These are phyloP conservation scores for Myotis brandtii DNA, from an alignment of 2,113 vertebrate species.

Conservation along the genomic window DNA sequence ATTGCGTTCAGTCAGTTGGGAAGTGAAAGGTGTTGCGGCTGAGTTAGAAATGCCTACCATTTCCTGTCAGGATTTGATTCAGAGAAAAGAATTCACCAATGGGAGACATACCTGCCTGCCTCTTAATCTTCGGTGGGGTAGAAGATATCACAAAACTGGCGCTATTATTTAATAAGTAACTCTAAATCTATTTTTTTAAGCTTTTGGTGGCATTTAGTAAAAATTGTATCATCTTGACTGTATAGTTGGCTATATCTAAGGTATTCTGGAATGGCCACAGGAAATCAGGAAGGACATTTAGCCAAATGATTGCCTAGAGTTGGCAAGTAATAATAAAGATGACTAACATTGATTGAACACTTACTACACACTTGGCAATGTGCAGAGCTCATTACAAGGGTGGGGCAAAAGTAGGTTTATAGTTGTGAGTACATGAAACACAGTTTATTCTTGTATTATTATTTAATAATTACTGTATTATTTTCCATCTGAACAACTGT, in stretches of 20 bases:
- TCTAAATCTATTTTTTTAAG: constrained; percentile 16
- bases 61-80: background rate
- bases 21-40: background rate
- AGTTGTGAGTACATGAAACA: background rate
- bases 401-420: background rate
- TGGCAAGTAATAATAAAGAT: background rate
- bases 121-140: background rate
- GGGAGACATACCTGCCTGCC: background rate
- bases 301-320: background rate
- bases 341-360: background rate
- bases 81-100: background rate
- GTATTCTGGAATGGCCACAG: background rate
- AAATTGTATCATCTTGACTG: background rate
- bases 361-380: background rate
- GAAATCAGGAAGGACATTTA: background rate
- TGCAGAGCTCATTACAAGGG: background rate
- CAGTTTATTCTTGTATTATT: too few relatives aligned
- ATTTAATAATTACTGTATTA: too few relatives aligned
- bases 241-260: background rate
- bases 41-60: background rate
- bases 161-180: background rate
- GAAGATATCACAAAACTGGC: background rate
- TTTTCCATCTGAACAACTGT: background rate
- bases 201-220: background rate
- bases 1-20: background rate